phyloP scores from a whole-genome alignment of 2,113 vertebrate genomes.

The Rhabdornis inornatus region DNA sequence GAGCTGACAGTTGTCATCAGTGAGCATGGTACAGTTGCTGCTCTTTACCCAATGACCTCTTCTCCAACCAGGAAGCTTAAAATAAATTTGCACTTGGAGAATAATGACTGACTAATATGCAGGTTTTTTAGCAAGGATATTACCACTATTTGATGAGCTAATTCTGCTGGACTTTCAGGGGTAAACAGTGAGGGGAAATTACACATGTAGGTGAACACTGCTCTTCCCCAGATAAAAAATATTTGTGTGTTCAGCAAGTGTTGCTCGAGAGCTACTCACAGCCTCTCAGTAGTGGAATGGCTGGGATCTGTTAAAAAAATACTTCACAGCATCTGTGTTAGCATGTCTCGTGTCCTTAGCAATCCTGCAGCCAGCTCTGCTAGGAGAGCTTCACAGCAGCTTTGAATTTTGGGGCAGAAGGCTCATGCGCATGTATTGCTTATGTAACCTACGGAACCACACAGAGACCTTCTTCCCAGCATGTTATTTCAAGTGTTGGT shows the following conservation, averaged over 20 bases:
- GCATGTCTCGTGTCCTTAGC: not conserved
- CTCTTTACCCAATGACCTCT: not conserved
- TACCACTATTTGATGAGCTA: not conserved
- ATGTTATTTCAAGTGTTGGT: slow-evolving; percentile 21
- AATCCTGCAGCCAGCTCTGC: not conserved
- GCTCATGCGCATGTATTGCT: not conserved
- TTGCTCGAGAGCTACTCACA: not conserved
- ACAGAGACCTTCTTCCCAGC: slow-evolving; percentile 9
- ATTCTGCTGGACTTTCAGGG: not conserved
- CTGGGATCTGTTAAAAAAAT: not conserved
- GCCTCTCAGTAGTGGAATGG: not conserved
- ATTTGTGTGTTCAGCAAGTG: not conserved
- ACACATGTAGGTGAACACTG: not conserved
- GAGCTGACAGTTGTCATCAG: not conserved
- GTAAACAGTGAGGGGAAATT: not conserved
- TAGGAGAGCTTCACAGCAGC: not conserved
- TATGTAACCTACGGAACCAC: slow-evolving; percentile 16
- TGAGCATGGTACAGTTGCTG: not conserved
- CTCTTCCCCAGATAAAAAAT: not conserved
- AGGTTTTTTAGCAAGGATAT: not conserved
- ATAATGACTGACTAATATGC: not conserved
- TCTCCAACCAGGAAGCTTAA: not conserved
- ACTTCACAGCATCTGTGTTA: not conserved
- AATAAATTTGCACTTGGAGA: not conserved
- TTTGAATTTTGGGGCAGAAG: not conserved